Conservation (phyloP, 2,888 invertebrate species). For the Polydrusus pterygomalis region DNA sequence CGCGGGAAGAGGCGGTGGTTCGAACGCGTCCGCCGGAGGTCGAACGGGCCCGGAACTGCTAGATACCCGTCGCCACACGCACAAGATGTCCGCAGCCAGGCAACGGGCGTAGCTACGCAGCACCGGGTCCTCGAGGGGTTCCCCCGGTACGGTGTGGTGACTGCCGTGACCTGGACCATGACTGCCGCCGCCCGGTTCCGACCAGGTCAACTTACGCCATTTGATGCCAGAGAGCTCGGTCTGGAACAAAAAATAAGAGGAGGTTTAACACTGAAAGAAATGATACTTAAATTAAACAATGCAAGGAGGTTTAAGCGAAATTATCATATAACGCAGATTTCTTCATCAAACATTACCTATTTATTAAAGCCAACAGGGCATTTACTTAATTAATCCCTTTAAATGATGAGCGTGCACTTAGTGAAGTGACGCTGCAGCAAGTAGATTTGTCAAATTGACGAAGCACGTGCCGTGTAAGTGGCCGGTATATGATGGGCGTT, state of each 20-base stretch:
- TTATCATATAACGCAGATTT: no score
- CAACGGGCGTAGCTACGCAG: conserved; percentile 93
- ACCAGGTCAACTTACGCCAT: conserved; percentile 97
- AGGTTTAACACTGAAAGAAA: conserved; percentile 2
- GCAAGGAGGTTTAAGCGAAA: no score
- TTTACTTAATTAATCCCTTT: background rate
- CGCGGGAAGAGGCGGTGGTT: conserved; percentile 73
- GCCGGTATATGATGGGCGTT: background rate
- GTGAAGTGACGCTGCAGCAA: background rate
- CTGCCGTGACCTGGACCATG: conserved; percentile 65
- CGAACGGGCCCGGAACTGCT: conserved; percentile 57
- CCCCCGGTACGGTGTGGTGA: conserved; percentile 71
- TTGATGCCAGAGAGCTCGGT: conserved; percentile 99
- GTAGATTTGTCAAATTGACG: conserved; percentile 5
- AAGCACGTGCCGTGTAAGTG: conserved; percentile 1
- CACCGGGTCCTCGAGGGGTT: conserved; percentile 92
- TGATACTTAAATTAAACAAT: background rate
- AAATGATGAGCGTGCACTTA: background rate
- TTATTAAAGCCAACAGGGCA: background rate
- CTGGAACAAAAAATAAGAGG: conserved; percentile 76
- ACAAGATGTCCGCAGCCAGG: conserved; percentile 94
- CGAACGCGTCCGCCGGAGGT: conserved; percentile 50
- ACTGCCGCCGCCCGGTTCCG: conserved; percentile 78
- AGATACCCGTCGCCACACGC: conserved; percentile 96
- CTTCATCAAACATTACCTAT: background rate